These are phyloP conservation scores for Nemurella pictetii DNA, from an alignment of 2,888 invertebrate species.

Conservation along the genomic window DNA sequence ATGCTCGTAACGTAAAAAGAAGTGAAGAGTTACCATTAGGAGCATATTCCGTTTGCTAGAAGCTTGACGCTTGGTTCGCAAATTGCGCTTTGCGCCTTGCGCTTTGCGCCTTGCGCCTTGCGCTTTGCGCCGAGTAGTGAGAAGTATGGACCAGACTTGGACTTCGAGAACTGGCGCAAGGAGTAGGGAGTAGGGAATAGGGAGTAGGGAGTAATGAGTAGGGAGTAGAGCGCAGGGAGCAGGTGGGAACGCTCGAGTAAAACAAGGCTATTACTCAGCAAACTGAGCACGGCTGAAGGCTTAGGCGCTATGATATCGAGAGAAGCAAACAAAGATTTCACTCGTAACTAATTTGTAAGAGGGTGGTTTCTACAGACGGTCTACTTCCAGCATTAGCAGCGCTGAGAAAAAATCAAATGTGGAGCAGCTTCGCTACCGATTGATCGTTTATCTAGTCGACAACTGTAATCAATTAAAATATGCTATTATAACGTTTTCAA, in stretches of 20 bases:
- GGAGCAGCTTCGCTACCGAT: too few species aligned
- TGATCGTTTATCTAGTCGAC: too few species aligned
- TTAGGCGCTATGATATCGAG: not conserved
- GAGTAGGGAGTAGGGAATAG: not conserved
- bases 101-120: too few species aligned
- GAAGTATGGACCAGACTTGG: too few species aligned
- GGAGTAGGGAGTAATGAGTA: too few species aligned
- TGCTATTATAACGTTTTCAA: too few species aligned
- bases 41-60: not conserved
- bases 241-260: not conserved
- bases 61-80: not conserved
- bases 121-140: too few species aligned
- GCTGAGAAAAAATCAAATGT: not conserved
- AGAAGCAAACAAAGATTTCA: conserved; percentile 15
- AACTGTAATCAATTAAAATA: too few species aligned
- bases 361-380: not conserved
- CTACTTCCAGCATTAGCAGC: not conserved
- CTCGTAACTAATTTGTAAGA: conserved; percentile 20
- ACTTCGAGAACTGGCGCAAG: not conserved
- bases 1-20: not conserved
- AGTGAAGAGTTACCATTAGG: not conserved
- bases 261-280: not conserved
- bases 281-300: not conserved
- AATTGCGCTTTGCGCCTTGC: too few species aligned
- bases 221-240: not conserved